phyloP scores from a whole-genome alignment of 2,113 vertebrate genomes.

The Pollimyrus isidori region DNA sequence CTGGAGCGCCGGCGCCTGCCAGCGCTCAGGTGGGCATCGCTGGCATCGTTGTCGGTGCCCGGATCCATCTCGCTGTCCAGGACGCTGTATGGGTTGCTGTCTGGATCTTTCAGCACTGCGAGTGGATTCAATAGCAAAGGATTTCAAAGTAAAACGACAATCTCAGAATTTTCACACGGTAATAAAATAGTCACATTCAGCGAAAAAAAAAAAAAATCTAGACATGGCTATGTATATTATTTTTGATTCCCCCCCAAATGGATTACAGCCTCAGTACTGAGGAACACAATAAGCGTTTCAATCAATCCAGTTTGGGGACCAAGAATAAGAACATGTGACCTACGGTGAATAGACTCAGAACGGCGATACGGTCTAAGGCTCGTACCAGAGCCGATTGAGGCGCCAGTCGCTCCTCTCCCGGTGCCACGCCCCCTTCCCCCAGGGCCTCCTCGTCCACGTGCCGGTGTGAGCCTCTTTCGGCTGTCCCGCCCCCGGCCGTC shows the following conservation, averaged over 20 bases:
- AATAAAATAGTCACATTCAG: constrained; percentile 21
- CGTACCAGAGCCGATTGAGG: constrained; percentile 81
- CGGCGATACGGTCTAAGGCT: background rate
- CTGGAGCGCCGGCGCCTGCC: constrained; percentile 88
- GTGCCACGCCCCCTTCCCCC: constrained; percentile 76
- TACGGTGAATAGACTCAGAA: background rate
- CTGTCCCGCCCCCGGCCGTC: constrained; percentile 78
- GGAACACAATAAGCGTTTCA: background rate
- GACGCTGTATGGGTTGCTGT: constrained; percentile 81
- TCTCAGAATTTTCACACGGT: background rate
- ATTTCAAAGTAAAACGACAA: background rate
- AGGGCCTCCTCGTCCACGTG: constrained; percentile 72
- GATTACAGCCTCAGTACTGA: background rate
- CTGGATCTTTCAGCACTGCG: constrained; percentile 77
- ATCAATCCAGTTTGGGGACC: background rate
- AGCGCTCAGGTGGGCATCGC: constrained; percentile 80
- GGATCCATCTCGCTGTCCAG: constrained; percentile 92
- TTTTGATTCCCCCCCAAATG: background rate
- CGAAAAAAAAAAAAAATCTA: background rate
- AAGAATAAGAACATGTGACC: background rate
- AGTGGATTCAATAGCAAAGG: background rate
- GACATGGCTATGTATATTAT: background rate
- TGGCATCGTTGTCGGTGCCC: constrained; percentile 87
- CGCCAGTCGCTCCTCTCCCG: constrained; percentile 72
- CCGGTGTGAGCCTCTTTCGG: constrained; percentile 70